Base-by-base conservation (phyloP, 2,797 vertebrate genomes). In the Danionella dracula region DNA sequence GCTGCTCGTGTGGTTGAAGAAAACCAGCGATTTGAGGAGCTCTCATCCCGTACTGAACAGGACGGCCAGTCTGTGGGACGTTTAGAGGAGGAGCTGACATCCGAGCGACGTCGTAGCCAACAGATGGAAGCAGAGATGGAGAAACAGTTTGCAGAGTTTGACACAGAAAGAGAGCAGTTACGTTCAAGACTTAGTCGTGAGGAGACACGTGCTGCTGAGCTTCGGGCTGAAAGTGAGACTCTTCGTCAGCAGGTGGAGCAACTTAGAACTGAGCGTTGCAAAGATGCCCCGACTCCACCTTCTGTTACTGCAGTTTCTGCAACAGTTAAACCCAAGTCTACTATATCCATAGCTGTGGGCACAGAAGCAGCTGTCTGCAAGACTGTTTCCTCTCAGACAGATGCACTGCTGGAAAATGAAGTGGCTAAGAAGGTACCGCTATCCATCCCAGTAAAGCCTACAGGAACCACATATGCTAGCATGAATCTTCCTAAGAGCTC, bases 111-210 rank as follows among this genome's bases (percentile, higher is more conserved):
- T 57, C 90, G 78, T 4, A 88, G 93, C 71, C 83, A 92, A 1
- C 93, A 97, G 78, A 96, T 97, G 94, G 96, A 98, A 81, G 96
- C 95, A 32, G 92, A 94, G 79, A 93, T 97, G 93, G 94, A 99
- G 73, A 98, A 98, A 74, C 96, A 97, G 75, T 89, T 98, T 77
- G 94, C 95, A 0, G 96, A 99, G 76, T 92, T 97, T 12, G 96
- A 98, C 78, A 96, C 92, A 0, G 96, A 98, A 74, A 90, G 94
- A 38, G 95, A 97, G 59, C 95, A 96, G 81, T 88, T 99, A 59
- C 91, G 93, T 12, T 91, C 93, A 73, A 91, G 91, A 79, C 91
- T 99, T 73, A 88, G 82, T 61, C 92, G 92, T 16, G 96, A 98
- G 76, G 96, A 97, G 85, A 76, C 79, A 0, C 88, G 89, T 15